These are phyloP conservation scores for Marasmarcha lunaedactyla DNA, from an alignment of 2,888 invertebrate species.

Conservation along the genomic window DNA sequence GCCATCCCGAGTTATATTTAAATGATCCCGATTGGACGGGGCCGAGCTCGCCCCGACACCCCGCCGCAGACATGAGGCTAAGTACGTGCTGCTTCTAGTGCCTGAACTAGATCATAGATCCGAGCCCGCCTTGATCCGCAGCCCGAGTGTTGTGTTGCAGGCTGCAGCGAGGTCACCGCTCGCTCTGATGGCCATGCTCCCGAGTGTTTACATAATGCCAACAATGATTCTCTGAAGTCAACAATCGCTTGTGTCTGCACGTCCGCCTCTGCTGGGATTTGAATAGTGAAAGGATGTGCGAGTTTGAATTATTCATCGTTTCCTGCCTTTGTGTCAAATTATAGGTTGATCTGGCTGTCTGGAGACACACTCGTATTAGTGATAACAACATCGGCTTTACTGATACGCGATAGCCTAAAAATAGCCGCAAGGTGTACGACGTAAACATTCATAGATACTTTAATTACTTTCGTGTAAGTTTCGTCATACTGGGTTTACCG, in stretches of 20 bases:
- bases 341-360: conserved; percentile 19
- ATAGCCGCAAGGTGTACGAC: too few species aligned
- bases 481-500: too few species aligned
- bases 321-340: conserved; percentile 34
- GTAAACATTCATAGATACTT: too few species aligned
- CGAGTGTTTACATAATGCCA: conserved; percentile 1
- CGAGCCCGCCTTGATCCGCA: conserved; percentile 26
- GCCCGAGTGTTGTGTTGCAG: conserved; percentile 20
- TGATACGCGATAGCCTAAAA: too few species aligned
- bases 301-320: conserved; percentile 32
- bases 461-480: too few species aligned
- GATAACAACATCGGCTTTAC: too few species aligned
- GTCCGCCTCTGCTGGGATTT: conserved; percentile 20
- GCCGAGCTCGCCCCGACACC: conserved; percentile 45
- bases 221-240: not conserved
- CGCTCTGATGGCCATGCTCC: not conserved
- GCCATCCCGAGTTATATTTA: conserved; percentile 63
- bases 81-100: conserved; percentile 44
- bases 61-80: conserved; percentile 58
- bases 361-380: too few species aligned
- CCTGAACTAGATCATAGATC: conserved; percentile 36
- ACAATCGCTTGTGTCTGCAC: conserved; percentile 10
- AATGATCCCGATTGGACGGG: conserved; percentile 58
- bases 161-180: not conserved
- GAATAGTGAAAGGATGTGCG: conserved; percentile 32